Evolutionary conservation across 1,140 invertebrate species (phyloP).

Genomic region (Drosophila nannoptera): DNA sequence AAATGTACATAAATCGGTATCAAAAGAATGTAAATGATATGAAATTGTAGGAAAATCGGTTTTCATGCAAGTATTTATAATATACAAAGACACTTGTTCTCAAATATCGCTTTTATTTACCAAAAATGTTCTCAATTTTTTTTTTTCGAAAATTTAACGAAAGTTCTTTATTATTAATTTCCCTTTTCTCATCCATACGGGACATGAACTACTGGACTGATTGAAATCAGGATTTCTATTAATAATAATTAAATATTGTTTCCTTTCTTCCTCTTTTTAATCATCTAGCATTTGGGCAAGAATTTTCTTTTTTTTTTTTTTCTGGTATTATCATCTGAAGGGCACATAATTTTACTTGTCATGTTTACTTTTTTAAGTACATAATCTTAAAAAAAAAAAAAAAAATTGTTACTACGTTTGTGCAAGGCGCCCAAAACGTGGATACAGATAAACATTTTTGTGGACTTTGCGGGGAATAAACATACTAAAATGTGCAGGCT

Average conservation of each 20-base stretch:
- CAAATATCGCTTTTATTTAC: constrained; percentile 37
- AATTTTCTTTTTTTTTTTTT: constrained; percentile 1
- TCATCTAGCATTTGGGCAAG: constrained; percentile 31
- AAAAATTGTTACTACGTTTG: constrained; percentile 16
- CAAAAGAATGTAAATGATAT: background rate
- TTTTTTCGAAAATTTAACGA: constrained; percentile 35
- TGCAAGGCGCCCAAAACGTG: constrained; percentile 7
- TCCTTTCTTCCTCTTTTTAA: constrained; percentile 18
- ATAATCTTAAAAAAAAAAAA: constrained; percentile 29
- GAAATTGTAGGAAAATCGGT: background rate
- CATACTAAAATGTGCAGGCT: background rate
- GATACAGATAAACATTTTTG: background rate
- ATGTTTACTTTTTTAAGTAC: constrained; percentile 24
- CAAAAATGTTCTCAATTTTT: constrained; percentile 23
- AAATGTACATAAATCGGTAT: background rate
- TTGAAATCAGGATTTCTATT: constrained; percentile 25
- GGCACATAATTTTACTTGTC: constrained; percentile 32
- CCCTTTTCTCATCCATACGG: constrained; percentile 6
- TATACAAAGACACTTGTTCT: constrained; percentile 17
- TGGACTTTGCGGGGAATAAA: background rate
- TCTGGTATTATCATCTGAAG: background rate
- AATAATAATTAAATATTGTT: constrained; percentile 10
- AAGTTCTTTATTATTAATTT: constrained; percentile 10
- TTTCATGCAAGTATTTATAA: constrained; percentile 3
- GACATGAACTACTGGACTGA: constrained; percentile 32